phyloP scores from a whole-genome alignment of 2,888 invertebrate genomes.

The Minunthozetes semirufus region DNA sequence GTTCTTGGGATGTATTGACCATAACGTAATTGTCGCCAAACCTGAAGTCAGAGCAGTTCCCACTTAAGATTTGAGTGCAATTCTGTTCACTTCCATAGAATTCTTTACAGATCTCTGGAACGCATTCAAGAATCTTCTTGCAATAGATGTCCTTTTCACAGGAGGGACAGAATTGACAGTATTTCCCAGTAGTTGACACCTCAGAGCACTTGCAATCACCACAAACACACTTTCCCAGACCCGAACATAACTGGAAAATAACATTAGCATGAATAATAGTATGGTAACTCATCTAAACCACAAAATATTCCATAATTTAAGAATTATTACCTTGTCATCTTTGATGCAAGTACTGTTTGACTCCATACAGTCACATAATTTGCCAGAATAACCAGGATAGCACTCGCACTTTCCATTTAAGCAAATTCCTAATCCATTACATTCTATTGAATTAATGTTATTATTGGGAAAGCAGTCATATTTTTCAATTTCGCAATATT shows the following conservation, averaged over 20 bases:
- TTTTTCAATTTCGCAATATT: constrained; percentile 82
- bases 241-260: constrained; percentile 16
- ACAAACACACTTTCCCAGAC: constrained; percentile 23
- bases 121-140: constrained; percentile 2
- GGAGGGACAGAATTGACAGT: constrained; percentile 29
- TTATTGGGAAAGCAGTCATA: constrained; percentile 67
- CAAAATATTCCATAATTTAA: no score
- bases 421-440: constrained; percentile 51
- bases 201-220: constrained; percentile 21
- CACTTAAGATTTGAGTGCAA: constrained; percentile 16
- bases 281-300: no score
- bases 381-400: constrained; percentile 66
- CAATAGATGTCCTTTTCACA: constrained; percentile 27
- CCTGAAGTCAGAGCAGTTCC: not conserved
- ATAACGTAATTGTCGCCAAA: not conserved
- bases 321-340: not conserved
- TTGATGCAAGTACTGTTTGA: constrained; percentile 64
- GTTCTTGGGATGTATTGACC: not conserved
- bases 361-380: constrained; percentile 72
- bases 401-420: constrained; percentile 59
- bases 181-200: not conserved
- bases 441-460: constrained; percentile 41
- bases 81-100: not conserved
- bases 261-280: no score
- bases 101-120: constrained; percentile 12